Base-by-base conservation (phyloP, 2,888 invertebrate genomes). In the Dasypolia templi region DNA sequence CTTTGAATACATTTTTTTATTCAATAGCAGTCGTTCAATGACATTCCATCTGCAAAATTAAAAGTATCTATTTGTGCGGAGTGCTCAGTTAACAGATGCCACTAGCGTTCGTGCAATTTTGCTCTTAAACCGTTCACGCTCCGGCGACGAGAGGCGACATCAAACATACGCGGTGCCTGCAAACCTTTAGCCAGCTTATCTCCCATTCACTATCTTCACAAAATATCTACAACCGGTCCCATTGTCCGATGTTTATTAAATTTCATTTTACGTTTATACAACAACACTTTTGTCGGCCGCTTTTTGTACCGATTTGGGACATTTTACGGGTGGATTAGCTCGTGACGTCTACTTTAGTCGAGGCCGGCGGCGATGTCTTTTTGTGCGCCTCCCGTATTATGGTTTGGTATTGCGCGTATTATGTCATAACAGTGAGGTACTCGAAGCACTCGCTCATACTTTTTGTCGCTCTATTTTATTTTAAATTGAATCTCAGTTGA, bases 121-220 rank as follows among this genome's bases (percentile, higher is more conserved):
- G 93, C 95, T 95, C 94, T 95, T 93, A 92, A 93, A 93, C 91
- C 93, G 92, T 94, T 95, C 93, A 95, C 95, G 96, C 94, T 95
- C 89, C 93, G 90, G 74, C 93, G 95, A 95, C 93, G 91, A 95
- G 95, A 94, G 95, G 94, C 93, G 93, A 96, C 95, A 96, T 96
- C 96, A 96, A 96, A 96, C 96, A 95, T 95, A 92, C 86, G 93
- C 93, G 92, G 88, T 90, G 91, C 91, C 90, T 91, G 91, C 95
- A 92, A 94, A 96, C 96, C 95, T 96, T 96, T 95, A 95, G 95
- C 93, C 93, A 94, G 96, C 95, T 95, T 95, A 96, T 96, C 96
- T 95, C 92, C 92, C 93, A 94, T 95, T 94, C 94, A 94, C 95
- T 93, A 95, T 95, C 96, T 94, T 90, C 90, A 90, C 92, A 92